Base-by-base conservation (phyloP, 2,888 invertebrate species). In the Limenitis camilla region DNA sequence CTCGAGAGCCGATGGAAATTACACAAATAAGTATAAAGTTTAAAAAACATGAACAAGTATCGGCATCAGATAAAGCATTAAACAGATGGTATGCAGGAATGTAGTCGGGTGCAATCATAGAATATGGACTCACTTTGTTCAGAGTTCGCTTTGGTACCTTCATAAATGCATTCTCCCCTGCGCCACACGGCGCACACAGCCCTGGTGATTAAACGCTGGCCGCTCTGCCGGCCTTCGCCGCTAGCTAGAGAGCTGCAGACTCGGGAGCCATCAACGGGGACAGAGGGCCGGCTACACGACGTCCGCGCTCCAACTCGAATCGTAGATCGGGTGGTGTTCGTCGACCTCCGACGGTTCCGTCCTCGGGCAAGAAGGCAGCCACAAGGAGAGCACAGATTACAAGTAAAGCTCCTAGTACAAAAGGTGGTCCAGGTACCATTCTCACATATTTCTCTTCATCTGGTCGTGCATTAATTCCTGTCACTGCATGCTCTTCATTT, bases 371-470 rank as follows among this genome's bases (percentile, higher is more conserved):
- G 87, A 95, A 96, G 43, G 94, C 92, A 47, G 96, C 95, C 68
- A 99, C 97, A 67, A 98, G 88, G 67, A 99, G 91, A 56, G 99
- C 99, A 79, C 97, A 93, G 68, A 99, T 93, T 64, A 99, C 99
- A 82, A 99, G 91, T 75, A 99, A 89, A 49, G 99, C 97, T 56
- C 99, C 99, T 82, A 99, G 95, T 59, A 99, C 96, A 83, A 99
- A 99, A 9, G 99, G 99, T 53, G 99, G 99, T 1, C 99, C 99
- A 35, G 98, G 98, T 72, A 98, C 92, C 74, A 96, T 84, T 88
- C 95, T 88, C 59, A 91, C 71, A 85, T 87, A 82, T 52, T 77
- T 76, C 55, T 86, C 92, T 58, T 91, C 87, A 32, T 83, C 71
- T 9, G 82, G 78, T 60, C 68, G 67, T 28, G 61, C 61, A 31